Conservation (phyloP, 1,140 invertebrate species). For the Mylabris phalerata region DNA sequence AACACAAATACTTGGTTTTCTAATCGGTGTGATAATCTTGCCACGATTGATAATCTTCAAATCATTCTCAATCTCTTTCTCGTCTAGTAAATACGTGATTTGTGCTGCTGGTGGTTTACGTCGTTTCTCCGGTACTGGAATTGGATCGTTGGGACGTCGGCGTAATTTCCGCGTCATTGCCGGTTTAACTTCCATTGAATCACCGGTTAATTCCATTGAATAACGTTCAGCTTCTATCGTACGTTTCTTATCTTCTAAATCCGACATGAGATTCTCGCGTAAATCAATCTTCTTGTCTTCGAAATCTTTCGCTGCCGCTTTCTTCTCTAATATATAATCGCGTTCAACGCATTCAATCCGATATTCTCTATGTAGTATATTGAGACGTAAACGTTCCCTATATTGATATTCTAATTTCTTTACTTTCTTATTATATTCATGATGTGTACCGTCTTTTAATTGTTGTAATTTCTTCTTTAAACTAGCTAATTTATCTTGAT, state of each 20-base stretch:
- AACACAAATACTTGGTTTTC: slow-evolving; percentile 40
- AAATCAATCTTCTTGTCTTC: slow-evolving; percentile 93
- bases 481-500: slow-evolving; percentile 84
- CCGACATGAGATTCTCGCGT: slow-evolving; percentile 79
- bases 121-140: slow-evolving; percentile 76
- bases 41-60: slow-evolving; percentile 73
- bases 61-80: slow-evolving; percentile 84
- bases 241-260: slow-evolving; percentile 88
- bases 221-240: slow-evolving; percentile 82
- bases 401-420: slow-evolving; percentile 77
- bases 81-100: slow-evolving; percentile 79
- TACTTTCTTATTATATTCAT: slow-evolving; percentile 76
- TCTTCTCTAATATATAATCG: slow-evolving; percentile 83
- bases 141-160: slow-evolving; percentile 86
- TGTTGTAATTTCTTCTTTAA: slow-evolving; percentile 87
- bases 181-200: slow-evolving; percentile 69
- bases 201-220: slow-evolving; percentile 76
- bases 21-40: slow-evolving; percentile 46
- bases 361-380: slow-evolving; percentile 77
- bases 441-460: slow-evolving; percentile 76
- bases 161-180: slow-evolving; percentile 66
- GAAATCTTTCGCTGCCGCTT: slow-evolving; percentile 82
- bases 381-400: slow-evolving; percentile 71
- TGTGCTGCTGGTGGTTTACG: slow-evolving; percentile 76
- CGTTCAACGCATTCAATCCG: slow-evolving; percentile 78